Base-by-base conservation (phyloP, 2,797 vertebrate genomes). In the Zenarchopterus dispar region DNA sequence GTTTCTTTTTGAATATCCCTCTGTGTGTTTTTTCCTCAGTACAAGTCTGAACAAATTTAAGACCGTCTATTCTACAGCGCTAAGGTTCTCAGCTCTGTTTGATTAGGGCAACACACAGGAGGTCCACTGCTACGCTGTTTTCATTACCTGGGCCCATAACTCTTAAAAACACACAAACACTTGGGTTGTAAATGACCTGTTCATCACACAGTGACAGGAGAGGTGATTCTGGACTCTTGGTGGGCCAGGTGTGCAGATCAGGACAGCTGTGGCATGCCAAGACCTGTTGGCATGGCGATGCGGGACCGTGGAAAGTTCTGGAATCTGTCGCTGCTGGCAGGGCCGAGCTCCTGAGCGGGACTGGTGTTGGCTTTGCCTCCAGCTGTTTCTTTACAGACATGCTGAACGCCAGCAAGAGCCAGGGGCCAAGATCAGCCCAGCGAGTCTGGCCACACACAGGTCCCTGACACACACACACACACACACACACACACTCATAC, bases 141-240 rank as follows among this genome's bases (percentile, higher is more conserved):
- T 91, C 85, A 89, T 92, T 90, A 84, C 89, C 86, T 89, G 86
- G 86, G 85, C 88, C 86, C 89, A 88, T 88, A 87, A 87, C 90
- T 87, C 92, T 88, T 88, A 90, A 91, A 92, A 92, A 91, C 91
- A 92, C 88, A 92, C 91, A 92, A 91, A 91, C 90, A 91, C 91
- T 92, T 91, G 82, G 88, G 88, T 90, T 91, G 88, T 91, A 92
- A 93, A 91, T 90, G 89, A 92, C 88, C 90, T 92, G 91, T 92
- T 91, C 88, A 92, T 92, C 89, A 92, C 89, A 84, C 89, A 86
- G 88, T 86, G 89, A 92, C 88, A 92, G 86, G 86, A 83, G 87
- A 87, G 84, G 90, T 85, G 84, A 89, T 91, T 91, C 90, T 90
- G 90, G 88, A 84, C 84, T 86, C 89, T 89, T 81, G 91, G 92